Evolutionary conservation across 2,113 vertebrate species (phyloP).

Genomic region (Ornithorhynchus anatinus): DNA sequence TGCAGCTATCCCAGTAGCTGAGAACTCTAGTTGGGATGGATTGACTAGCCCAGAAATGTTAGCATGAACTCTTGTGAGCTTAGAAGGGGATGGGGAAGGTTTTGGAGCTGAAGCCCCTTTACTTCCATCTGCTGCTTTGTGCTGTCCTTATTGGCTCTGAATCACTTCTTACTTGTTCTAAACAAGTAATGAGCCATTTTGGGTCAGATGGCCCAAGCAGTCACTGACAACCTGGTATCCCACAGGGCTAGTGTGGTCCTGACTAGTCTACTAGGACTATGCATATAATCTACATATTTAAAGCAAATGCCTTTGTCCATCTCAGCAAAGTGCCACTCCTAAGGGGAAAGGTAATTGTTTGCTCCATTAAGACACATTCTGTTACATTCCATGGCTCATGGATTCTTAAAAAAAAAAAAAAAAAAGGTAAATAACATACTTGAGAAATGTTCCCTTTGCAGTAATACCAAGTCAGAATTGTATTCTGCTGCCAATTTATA

Average conservation of each 20-base stretch:
- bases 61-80: background rate
- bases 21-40: no score
- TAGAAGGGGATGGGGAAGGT: fast-evolving
- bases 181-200: no score
- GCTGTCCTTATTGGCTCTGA: no score
- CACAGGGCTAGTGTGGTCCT: no score
- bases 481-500: background rate
- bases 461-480: background rate
- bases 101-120: background rate
- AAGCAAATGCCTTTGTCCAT: no score
- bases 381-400: background rate
- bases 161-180: background rate
- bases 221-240: no score
- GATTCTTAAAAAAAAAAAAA: background rate
- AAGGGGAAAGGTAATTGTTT: background rate
- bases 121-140: no score
- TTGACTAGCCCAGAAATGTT: background rate
- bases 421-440: background rate
- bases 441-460: background rate
- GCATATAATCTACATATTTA: no score
- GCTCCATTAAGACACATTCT: background rate
- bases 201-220: no score
- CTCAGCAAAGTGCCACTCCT: background rate
- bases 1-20: no score
- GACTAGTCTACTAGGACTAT: no score